A percentile compares a stretch with the other conserved stretches of the same genome.
These are phyloP conservation scores for Drosophila peninsularis DNA, from an alignment of 2,888 invertebrate species.

Conservation along the genomic window DNA sequence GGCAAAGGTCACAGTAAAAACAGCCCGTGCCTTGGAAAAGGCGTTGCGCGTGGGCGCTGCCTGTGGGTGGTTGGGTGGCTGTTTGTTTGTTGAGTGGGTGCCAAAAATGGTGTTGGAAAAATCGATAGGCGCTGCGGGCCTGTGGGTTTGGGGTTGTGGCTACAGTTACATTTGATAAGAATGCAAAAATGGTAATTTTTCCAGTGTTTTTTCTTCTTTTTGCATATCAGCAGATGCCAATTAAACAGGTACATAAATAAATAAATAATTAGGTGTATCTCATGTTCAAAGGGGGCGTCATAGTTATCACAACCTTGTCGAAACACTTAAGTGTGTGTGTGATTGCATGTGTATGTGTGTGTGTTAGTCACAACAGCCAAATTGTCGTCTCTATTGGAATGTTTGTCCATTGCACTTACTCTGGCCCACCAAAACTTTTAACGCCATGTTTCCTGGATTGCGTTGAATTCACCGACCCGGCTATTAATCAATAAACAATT, in stretches of 20 bases:
- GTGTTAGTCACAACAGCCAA: conserved; percentile 48
- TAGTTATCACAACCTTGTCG: conserved; percentile 47
- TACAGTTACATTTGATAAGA: conserved; percentile 39
- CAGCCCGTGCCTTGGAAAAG: conserved; percentile 7
- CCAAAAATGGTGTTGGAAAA: conserved; percentile 40
- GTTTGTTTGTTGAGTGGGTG: conserved; percentile 22
- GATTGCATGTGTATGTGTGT: not conserved
- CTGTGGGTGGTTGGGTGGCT: conserved; percentile 14
- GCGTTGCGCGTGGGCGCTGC: conserved; percentile 23
- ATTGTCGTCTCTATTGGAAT: conserved; percentile 17
- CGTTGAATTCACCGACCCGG: conserved; percentile 25
- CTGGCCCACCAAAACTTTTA: conserved; percentile 94
- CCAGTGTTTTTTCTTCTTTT: not conserved
- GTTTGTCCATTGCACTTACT: conserved; percentile 87
- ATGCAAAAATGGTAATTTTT: conserved; percentile 31
- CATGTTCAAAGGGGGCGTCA: conserved; percentile 40
- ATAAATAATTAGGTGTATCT: conserved; percentile 14
- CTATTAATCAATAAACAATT: conserved; percentile 19
- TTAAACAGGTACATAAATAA: conserved; percentile 5
- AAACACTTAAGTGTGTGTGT: conserved; percentile 7
- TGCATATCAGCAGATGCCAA: conserved; percentile 22
- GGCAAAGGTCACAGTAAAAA: conserved; percentile 49
- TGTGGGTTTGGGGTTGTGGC: not conserved
- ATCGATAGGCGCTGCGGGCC: conserved; percentile 37
- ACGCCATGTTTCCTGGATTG: conserved; percentile 88